Evolutionary conservation across 2,888 invertebrate genomes (phyloP).

Genomic region (Drosophila siamana): DNA sequence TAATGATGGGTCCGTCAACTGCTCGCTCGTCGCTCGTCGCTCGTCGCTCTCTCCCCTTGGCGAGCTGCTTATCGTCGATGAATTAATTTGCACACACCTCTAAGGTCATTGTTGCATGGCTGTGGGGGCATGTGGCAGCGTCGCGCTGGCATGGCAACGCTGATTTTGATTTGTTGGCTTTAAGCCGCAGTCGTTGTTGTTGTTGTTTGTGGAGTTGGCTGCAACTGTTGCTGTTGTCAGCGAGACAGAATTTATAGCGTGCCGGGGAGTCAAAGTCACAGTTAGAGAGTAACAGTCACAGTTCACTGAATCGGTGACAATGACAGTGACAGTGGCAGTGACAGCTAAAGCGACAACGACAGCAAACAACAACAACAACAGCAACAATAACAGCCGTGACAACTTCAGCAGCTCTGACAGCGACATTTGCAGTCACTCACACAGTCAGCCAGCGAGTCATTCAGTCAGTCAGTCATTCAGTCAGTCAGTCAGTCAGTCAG

Average conservation of each 20-base stretch:
- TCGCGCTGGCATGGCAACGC: too few relatives aligned
- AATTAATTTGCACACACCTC: slow-evolving; percentile 66
- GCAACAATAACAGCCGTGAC: slow-evolving; percentile 1
- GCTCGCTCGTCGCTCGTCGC: too few relatives aligned
- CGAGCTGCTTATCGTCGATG: slow-evolving; percentile 57
- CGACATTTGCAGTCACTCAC: slow-evolving; percentile 52
- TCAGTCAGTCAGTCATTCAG: slow-evolving; percentile 26
- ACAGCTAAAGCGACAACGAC: slow-evolving; percentile 18
- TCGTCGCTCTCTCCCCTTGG: too few relatives aligned
- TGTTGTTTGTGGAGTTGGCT: slow-evolving; percentile 6
- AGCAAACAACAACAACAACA: slow-evolving; percentile 12
- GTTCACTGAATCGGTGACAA: slow-evolving; percentile 42
- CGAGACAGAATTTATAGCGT: slow-evolving; percentile 45
- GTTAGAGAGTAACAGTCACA: slow-evolving; percentile 38
- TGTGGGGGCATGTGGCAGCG: slow-evolving; percentile 8
- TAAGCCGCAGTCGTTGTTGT: not conserved
- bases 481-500: slow-evolving; percentile 28
- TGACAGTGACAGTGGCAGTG: slow-evolving; percentile 43
- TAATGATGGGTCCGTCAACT: slow-evolving; percentile 54
- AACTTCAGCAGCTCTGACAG: slow-evolving; percentile 13
- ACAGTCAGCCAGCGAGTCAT: slow-evolving; percentile 20
- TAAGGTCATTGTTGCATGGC: slow-evolving; percentile 49
- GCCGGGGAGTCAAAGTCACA: slow-evolving; percentile 28
- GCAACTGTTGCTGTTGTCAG: slow-evolving; percentile 44
- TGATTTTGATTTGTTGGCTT: slow-evolving; percentile 20